Evolutionary conservation across 1,140 invertebrate genomes (phyloP), one percentile per base, ranked within the genome.

Genomic region (Saccostrea cuccullata): DNA sequence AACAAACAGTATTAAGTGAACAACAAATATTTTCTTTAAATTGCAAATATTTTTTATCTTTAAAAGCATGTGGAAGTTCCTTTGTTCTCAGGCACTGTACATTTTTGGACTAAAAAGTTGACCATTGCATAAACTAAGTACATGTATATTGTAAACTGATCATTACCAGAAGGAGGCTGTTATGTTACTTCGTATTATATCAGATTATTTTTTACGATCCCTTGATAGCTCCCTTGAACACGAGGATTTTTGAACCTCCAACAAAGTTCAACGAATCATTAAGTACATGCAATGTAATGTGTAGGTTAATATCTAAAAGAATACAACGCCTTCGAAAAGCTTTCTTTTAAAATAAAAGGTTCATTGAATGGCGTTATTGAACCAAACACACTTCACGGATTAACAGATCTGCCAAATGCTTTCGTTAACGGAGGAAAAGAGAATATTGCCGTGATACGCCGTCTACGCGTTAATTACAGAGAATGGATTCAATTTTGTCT

Each of bases 301-400:
- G 47, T 47, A 47, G 47, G 47, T 47, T 9, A 47, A 47, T 47
- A 8, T 47, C 47, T 47, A 9, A 64, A 64, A n/a, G n/a, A 64
- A 64, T 20, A 64, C 17, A 64, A 64, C 17, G 17, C 15, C 58
- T 20, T 20, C 58, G 17, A 17, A 60, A 73, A 36, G 26, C 26
- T 26, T 11, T 77, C 3, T 17, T 36, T 3, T 4, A 77, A 77
- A 77, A 15, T 40, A 36, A 77, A 77, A 30, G 70, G 11, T 47
- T 77, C 26, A 77, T 30, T 40, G 70, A 77, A 77, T 30, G 8
- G 26, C 23, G 70, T 77, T 40, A 77, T 36, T 77, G 70, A 77
- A 77, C 26, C 70, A 36, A 77, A 77, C 70, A 77, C 23, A 77
- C 23, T 26, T 30, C 26, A 30, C 58, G n/a, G 30, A 77, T 77